These are phyloP conservation scores for Aldrovandia affinis DNA, from an alignment of 2,797 vertebrate species.

Conservation along the genomic window DNA sequence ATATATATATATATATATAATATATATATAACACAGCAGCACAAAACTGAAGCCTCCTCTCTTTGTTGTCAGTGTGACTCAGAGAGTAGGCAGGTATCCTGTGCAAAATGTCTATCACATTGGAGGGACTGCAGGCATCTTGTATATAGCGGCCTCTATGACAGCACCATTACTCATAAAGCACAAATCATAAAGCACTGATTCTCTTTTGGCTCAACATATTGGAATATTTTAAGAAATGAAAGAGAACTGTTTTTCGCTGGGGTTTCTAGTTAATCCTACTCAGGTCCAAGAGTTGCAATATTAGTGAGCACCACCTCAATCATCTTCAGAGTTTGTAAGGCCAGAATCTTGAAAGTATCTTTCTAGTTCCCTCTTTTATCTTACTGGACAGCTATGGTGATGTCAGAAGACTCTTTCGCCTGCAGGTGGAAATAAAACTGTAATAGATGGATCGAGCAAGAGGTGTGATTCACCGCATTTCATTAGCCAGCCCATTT, in stretches of 20 bases:
- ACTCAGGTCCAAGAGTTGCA: not conserved
- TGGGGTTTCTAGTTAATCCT: not conserved
- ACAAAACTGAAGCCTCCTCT: not conserved
- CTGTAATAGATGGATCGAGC: conserved; percentile 12
- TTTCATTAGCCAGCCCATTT: conserved; percentile 26
- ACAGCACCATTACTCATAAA: conserved; percentile 5
- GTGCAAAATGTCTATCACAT: not conserved
- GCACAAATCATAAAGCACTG: not conserved
- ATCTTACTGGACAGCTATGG: conserved; percentile 19
- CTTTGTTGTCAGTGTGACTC: not conserved
- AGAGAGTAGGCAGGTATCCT: not conserved
- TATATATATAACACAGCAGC: not conserved
- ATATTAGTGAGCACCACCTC: not conserved
- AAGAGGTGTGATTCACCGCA: conserved; percentile 12
- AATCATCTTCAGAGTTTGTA: conserved; percentile 11
- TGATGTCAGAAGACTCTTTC: conserved; percentile 22
- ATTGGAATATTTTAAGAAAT: not conserved
- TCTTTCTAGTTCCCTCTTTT: not conserved
- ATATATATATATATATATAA: not conserved
- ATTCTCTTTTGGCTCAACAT: not conserved
- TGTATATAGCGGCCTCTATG: not conserved
- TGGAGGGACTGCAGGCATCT: not conserved
- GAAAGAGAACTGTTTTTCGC: not conserved
- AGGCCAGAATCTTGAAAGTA: not conserved
- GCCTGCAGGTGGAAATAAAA: conserved; percentile 26